phyloP scores from a whole-genome alignment of 2,113 vertebrate genomes.

The Mus musculus region DNA sequence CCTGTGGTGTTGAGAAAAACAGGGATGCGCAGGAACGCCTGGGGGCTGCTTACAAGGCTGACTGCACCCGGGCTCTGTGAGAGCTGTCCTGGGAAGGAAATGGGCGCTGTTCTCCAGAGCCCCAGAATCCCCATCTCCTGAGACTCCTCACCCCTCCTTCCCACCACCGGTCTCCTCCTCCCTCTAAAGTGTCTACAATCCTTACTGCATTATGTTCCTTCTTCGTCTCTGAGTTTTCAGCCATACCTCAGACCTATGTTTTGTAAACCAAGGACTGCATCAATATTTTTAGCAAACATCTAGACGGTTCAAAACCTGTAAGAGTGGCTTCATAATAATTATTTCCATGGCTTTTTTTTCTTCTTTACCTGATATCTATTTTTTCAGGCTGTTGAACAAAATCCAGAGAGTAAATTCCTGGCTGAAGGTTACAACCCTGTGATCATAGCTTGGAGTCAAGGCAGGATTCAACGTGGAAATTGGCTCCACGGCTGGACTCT shows the following conservation, averaged over 20 bases:
- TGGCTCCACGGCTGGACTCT: not conserved
- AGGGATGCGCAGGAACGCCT: not conserved
- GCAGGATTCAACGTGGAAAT: not conserved
- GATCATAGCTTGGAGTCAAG: not conserved
- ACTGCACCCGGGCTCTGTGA: not conserved
- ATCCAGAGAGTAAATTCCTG: not conserved
- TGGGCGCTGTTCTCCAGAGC: not conserved
- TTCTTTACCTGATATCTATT: slow-evolving; percentile 13
- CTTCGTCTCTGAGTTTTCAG: not conserved
- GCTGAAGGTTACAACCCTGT: not conserved
- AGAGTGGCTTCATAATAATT: not conserved
- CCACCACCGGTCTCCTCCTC: not conserved
- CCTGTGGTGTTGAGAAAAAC: not conserved
- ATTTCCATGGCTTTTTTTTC: not conserved
- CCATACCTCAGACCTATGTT: not conserved
- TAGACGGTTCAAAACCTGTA: not conserved
- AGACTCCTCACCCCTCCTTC: not conserved
- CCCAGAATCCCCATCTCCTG: not conserved
- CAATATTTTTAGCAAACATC: not conserved
- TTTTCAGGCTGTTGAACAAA: slow-evolving; percentile 1
- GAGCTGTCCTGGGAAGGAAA: not conserved
- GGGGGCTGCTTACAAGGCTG: not conserved
- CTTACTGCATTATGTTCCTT: not conserved
- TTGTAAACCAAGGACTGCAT: not conserved
- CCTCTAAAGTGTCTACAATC: not conserved